Percentiles rank a stretch among this genome's conserved stretches.
phyloP scores from a whole-genome alignment of 2,113 vertebrate species.

The Myotis brandtii region DNA sequence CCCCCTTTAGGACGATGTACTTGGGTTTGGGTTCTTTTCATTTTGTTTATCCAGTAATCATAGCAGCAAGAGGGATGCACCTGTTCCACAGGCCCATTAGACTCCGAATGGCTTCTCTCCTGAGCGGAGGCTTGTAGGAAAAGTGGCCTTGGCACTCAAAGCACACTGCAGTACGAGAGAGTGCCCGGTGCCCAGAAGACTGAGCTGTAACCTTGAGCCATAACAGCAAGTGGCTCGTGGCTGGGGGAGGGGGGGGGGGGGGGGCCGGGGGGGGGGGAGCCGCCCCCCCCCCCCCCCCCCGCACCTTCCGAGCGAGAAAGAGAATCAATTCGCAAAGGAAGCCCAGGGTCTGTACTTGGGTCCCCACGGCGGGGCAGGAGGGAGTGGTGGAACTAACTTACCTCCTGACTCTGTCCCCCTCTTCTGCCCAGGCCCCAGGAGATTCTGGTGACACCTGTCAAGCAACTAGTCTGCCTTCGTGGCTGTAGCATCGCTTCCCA shows the following conservation, averaged over 20 bases:
- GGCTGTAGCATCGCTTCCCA: rapidly evolving
- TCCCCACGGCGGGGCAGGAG: background rate
- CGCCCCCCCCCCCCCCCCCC: background rate
- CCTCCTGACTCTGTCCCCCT: rapidly evolving
- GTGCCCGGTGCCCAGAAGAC: background rate
- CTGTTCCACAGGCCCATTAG: conserved; percentile 78
- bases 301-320: background rate
- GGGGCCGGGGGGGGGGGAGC: rapidly evolving
- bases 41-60: conserved; percentile 77
- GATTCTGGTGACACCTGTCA: rapidly evolving
- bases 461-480: background rate
- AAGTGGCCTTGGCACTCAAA: conserved; percentile 65
- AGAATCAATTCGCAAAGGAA: background rate
- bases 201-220: conserved; percentile 26
- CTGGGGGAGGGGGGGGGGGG: background rate
- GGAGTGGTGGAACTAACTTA: background rate
- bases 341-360: background rate
- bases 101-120: conserved; percentile 69
- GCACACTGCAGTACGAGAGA: background rate
- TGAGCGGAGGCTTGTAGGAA: conserved; percentile 53
- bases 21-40: conserved; percentile 64
- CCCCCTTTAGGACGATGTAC: conserved; percentile 81
- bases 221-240: background rate
- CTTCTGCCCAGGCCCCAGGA: background rate
- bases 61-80: conserved; percentile 75